Conservation (phyloP, 2,113 vertebrate species). For the Ptilonorhynchus violaceus region DNA sequence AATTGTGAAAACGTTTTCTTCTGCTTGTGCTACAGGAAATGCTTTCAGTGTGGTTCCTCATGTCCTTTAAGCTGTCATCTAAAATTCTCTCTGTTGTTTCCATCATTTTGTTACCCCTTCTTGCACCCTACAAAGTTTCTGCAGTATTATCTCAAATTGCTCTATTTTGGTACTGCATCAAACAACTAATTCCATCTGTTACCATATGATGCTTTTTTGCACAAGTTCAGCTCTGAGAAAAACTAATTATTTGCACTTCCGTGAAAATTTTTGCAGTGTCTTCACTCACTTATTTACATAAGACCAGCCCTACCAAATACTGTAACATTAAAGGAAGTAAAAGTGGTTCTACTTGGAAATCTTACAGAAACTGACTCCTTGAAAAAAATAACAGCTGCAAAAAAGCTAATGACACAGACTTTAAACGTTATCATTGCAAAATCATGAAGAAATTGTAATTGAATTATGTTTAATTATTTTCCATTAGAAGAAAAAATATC, state of each 20-base stretch:
- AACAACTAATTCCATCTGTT: neutral
- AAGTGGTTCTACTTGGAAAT: neutral
- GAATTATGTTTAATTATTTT: neutral
- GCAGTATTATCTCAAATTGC: neutral
- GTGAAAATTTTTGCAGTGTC: neutral
- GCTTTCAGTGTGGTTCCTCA: neutral
- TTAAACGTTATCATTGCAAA: conserved; percentile 9
- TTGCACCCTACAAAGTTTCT: neutral
- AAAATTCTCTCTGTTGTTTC: neutral
- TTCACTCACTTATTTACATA: neutral
- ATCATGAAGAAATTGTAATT: neutral
- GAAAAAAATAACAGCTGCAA: conserved; percentile 47
- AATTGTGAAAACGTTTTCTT: neutral
- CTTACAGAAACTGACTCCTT: neutral
- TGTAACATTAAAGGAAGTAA: neutral
- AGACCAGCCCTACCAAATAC: neutral
- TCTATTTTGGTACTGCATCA: neutral
- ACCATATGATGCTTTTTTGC: neutral
- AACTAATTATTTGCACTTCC: neutral
- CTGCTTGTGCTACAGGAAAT: neutral
- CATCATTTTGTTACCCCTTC: neutral
- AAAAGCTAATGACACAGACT: neutral
- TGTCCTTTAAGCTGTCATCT: neutral
- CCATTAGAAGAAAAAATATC: neutral
- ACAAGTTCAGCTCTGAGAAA: neutral